Evolutionary conservation across 2,113 vertebrate species (phyloP), one percentile per base, ranked within the genome.

Genomic region (Pterocles gutturalis): DNA sequence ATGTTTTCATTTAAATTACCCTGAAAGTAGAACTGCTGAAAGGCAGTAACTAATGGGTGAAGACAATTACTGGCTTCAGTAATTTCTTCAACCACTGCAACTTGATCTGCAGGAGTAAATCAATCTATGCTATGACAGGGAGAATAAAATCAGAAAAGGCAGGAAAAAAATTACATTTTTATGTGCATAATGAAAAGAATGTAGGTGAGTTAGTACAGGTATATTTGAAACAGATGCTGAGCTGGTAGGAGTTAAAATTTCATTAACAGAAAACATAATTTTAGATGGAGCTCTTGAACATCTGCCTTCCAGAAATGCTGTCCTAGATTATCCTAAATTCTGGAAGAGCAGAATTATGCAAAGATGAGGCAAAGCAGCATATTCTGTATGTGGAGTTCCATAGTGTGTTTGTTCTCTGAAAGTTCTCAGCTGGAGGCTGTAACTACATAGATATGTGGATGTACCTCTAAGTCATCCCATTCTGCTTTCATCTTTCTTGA

Each of bases 71-170:
- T 82, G 81, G 65, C 89, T 71, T 84, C 61, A 89, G 76, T 89
- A 91, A 72, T 95, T 93, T 75, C 73, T 95, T 93, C 87, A 91
- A 33, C 72, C 16, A 2, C 81, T 78, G 81, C 77, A 89, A 45
- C 83, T 76, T 45, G 69, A 55, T 89, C 77, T 91, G 65, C 81
- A 75, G 81, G 54, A 87, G 61, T 94, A 94, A 89, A 89, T 95
- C 89, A 89, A 84, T 94, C 72, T 60, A 0, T 75, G 43, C 67
- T 75, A 43, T 94, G 87, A 84, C 57, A 76, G 31, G 36, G 51
- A 85, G 43, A 85, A n/a, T 54, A 46, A 94, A 95, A 90, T 70
- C 22, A 46, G 66, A 77, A 90, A 41, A 93, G 55, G 48, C 26
- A 80, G 61, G 73, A 29, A 43, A 76, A 71, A 85, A 88, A n/a